Percentiles rank a stretch among this genome's conserved stretches.
Evolutionary conservation across 1,140 invertebrate genomes (phyloP).

Genomic region (Drosophila funebris): DNA sequence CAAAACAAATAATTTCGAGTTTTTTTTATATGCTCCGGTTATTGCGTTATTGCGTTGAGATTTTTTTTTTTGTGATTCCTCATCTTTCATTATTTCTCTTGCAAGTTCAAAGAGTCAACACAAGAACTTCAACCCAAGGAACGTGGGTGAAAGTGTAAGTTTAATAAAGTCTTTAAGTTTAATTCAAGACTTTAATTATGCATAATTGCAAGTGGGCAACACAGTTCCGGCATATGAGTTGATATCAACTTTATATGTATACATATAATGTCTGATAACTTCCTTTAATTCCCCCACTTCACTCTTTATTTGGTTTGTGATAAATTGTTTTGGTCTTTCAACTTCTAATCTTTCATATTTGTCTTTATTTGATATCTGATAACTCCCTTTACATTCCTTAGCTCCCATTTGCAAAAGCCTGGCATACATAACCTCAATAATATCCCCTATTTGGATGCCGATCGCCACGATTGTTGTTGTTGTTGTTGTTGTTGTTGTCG

Average conservation of each 20-base stretch:
- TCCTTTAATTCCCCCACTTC: too few species aligned
- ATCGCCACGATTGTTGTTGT: background rate
- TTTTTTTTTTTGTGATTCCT: too few species aligned
- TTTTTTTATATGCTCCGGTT: conserved; percentile 16
- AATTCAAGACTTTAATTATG: background rate
- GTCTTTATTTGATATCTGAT: too few species aligned
- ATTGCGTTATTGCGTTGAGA: conserved; percentile 39
- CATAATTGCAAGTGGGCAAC: background rate
- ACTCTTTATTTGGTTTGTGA: too few species aligned
- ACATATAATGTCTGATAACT: too few species aligned
- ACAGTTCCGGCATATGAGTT: background rate
- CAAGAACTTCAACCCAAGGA: background rate
- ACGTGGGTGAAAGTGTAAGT: background rate
- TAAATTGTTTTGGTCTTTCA: too few species aligned
- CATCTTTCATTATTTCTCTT: background rate
- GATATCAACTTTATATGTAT: background rate
- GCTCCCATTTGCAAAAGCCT: background rate
- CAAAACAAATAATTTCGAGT: conserved; percentile 37
- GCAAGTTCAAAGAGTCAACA: background rate
- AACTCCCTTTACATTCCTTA: background rate
- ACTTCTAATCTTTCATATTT: too few species aligned
- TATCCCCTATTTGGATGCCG: background rate
- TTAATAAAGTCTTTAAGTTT: too few species aligned
- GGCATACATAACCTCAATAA: conserved; percentile 10
- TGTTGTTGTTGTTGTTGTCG: background rate